These are phyloP conservation scores for Trissoscelio sp. DNA, from an alignment of 2,888 invertebrate genomes.

Conservation along the genomic window DNA sequence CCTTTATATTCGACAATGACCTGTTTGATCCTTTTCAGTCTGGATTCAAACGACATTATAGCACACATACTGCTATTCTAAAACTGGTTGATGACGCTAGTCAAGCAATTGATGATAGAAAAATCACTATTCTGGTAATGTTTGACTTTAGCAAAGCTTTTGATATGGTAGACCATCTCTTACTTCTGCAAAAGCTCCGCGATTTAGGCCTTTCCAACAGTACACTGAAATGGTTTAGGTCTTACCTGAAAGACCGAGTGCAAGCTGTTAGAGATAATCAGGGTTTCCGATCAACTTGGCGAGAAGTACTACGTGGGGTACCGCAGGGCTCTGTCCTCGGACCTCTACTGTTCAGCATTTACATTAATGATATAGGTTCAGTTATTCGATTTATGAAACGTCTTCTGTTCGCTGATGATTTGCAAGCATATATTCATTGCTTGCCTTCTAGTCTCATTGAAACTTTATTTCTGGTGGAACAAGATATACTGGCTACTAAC, in stretches of 20 bases:
- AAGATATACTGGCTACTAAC: too few species aligned
- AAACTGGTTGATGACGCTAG: neutral
- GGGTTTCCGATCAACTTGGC: neutral
- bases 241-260: neutral
- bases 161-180: too few species aligned
- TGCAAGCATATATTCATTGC: neutral
- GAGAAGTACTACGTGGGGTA: neutral
- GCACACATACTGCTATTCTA: neutral
- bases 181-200: neutral
- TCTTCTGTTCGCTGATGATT: constrained; percentile 1
- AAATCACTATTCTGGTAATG: neutral
- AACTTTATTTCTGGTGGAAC: neutral
- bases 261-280: neutral
- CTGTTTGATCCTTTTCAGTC: neutral
- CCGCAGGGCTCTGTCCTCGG: constrained; percentile 16
- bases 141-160: constrained; percentile 15
- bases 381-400: neutral
- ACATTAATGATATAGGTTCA: neutral
- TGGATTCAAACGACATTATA: too few species aligned
- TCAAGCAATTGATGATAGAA: neutral
- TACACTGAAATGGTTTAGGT: neutral
- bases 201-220: neutral
- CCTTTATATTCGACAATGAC: neutral
- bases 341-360: neutral
- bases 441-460: neutral